These are phyloP conservation scores for Gerris buenoi DNA, from an alignment of 1,140 invertebrate species.

Conservation along the genomic window DNA sequence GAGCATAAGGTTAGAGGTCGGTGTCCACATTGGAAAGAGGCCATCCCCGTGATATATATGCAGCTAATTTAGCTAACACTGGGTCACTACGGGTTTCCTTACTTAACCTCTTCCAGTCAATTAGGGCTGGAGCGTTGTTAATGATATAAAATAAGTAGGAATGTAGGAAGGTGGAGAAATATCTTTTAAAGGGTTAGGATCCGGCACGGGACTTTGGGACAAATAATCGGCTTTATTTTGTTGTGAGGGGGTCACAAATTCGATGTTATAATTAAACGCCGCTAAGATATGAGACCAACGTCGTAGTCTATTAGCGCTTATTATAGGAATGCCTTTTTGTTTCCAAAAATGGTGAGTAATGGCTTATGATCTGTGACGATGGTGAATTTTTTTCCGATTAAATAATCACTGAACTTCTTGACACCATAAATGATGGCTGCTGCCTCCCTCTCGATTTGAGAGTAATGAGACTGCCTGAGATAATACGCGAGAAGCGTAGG, in stretches of 20 bases:
- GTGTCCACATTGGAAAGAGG: neutral
- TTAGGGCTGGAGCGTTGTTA: neutral
- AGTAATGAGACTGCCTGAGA: conserved; percentile 30
- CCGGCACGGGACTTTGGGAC: neutral
- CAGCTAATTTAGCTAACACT: neutral
- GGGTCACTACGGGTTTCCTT: neutral
- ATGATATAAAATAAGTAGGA: neutral
- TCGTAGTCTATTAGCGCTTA: neutral
- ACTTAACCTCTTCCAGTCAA: neutral
- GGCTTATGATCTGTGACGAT: conserved; percentile 36
- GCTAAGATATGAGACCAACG: conserved; percentile 21
- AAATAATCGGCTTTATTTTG: neutral
- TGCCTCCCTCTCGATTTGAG: conserved; percentile 38
- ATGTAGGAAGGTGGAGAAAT: neutral
- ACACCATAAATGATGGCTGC: conserved; percentile 35
- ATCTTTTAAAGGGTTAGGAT: neutral
- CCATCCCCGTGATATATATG: neutral
- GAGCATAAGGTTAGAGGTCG: neutral
- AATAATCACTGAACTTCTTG: conserved; percentile 36
- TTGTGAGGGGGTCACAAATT: conserved; percentile 15
- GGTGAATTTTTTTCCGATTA: conserved; percentile 35
- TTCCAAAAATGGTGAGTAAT: conserved; percentile 31
- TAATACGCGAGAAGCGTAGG: conserved; percentile 32
- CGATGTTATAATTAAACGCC: conserved; percentile 28
- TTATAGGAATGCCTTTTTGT: conserved; percentile 5